phyloP scores from a whole-genome alignment of 1,140 invertebrate genomes.

The Hylyphantes graminicola region DNA sequence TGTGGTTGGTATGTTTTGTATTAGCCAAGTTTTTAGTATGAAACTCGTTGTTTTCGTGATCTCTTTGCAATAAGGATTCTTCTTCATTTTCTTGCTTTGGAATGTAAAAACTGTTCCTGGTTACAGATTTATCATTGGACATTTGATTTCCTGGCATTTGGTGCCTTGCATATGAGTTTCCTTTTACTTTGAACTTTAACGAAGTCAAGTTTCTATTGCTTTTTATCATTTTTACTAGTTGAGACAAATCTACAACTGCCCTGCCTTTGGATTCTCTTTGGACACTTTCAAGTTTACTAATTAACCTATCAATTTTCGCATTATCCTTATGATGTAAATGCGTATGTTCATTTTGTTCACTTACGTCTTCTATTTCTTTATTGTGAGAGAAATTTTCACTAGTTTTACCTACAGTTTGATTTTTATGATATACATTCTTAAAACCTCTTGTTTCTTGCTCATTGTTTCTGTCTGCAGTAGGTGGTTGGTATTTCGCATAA shows the following conservation, averaged over 20 bases:
- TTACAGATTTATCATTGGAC: no score
- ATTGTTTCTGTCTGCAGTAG: no score
- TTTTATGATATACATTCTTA: no score
- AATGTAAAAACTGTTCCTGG: no score
- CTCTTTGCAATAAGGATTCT: no score
- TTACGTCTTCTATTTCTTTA: background rate
- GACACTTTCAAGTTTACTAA: conserved; percentile 42
- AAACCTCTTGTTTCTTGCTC: no score
- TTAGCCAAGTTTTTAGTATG: no score
- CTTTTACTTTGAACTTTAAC: background rate
- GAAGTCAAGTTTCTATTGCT: conserved; percentile 3
- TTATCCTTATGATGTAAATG: conserved; percentile 1
- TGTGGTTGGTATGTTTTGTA: background rate
- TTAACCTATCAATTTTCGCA: conserved; percentile 30
- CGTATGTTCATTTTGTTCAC: background rate
- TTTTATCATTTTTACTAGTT: conserved; percentile 37
- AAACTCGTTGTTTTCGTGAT: no score
- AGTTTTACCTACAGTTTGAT: background rate
- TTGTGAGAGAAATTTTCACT: background rate
- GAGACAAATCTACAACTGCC: conserved; percentile 34
- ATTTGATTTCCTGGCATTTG: no score
- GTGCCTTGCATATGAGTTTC: no score
- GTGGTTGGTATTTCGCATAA: no score
- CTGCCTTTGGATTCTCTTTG: conserved; percentile 38
- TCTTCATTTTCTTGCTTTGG: no score